Evolutionary conservation across 1,140 invertebrate species (phyloP), one percentile per base, ranked within the genome.

Genomic region (Ctenoplectra terminalis): DNA sequence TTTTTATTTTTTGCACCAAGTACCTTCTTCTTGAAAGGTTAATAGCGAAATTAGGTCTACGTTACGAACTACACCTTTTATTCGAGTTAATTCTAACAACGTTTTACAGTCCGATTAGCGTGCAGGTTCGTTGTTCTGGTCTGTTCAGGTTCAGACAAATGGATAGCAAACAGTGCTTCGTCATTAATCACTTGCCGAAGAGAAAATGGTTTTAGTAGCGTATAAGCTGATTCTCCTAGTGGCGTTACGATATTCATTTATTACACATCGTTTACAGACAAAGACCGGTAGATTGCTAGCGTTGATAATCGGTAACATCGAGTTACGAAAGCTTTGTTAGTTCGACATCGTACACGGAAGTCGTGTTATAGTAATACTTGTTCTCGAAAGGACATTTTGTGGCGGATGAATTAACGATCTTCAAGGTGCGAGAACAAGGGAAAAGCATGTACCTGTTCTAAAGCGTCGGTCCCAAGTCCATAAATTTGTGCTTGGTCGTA

Each of bases 241-340:
- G 56, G 48, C 56, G 61, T 67, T 80, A 29, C 72, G 72, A 76
- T 70, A 66, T 86, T 87, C 88, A 91, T 89, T 90, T 87, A 74
- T 90, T 87, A 91, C 69, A 52, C 82, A 66, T 87, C 84, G 82
- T 91, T 91, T 89, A 69, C 71, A 79, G 84, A 73, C 84, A 85
- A 86, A 76, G 34, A 37, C 37, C 26, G 50, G 17, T 77, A 66
- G 73, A 79, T 61, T 29, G 46, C 23, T 43, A 37, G 60, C 64
- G 69, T 64, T 81, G 73, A 85, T 85, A 90, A 89, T 87, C 73
- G 69, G 81, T 74, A 83, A 87, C 75, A 82, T 81, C 81, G 52
- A 52, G 46, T 73, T 48, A 20, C 61, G 54, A 81, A 66, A 78
- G 67, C 8, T 81, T 37, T 77, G 64, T 81, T 81, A 40, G 31